phyloP scores from a whole-genome alignment of 2,888 invertebrate species.

The Cacoxenus indagator region DNA sequence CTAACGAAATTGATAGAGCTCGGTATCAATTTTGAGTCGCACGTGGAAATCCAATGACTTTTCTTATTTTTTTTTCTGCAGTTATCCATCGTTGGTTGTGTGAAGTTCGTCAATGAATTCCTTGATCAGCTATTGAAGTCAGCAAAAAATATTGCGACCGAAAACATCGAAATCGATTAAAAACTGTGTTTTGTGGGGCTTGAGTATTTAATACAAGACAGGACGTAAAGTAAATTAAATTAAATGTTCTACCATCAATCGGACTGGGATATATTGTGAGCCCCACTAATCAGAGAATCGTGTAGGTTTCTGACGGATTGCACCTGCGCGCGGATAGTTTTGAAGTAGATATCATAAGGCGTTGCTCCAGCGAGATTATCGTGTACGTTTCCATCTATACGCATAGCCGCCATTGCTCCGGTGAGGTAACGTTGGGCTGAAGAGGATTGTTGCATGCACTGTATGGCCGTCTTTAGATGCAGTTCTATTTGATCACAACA shows the following conservation, averaged over 20 bases:
- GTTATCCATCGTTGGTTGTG: not conserved
- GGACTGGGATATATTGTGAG: conserved; percentile 74
- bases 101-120: not conserved
- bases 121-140: not conserved
- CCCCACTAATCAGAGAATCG: conserved; percentile 87
- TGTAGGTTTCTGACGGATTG: conserved; percentile 91
- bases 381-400: conserved; percentile 79
- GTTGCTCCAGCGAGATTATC: conserved; percentile 79
- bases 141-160: no score
- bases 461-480: conserved; percentile 90
- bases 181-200: no score
- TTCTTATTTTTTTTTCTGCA: not conserved
- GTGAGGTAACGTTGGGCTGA: conserved; percentile 89
- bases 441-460: conserved; percentile 86
- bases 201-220: no score
- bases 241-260: conserved; percentile 65
- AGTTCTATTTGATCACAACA: conserved; percentile 96
- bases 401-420: conserved; percentile 80
- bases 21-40: not conserved
- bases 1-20: not conserved
- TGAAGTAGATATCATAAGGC: conserved; percentile 89
- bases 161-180: no score
- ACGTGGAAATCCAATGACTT: not conserved
- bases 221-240: conserved; percentile 15
- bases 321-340: conserved; percentile 88